Evolutionary conservation across 2,797 vertebrate genomes (phyloP), one percentile per base, ranked within the genome.

Genomic region (Danio kyathit): DNA sequence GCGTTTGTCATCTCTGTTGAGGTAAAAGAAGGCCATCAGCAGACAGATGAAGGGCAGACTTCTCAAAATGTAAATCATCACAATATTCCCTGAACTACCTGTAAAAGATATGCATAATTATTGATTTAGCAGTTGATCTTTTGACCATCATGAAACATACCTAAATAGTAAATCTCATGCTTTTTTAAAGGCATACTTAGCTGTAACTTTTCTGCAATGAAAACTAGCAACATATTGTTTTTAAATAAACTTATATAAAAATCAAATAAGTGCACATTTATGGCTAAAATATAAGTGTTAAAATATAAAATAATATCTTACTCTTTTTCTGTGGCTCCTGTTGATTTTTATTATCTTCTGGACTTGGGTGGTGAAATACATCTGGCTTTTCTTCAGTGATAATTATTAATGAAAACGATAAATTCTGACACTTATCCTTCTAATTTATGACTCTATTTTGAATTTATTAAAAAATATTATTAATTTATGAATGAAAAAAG

Each of bases 41-140:
- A 79, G 66, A 63, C 7, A 43, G n/a, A 79, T 5, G 46, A 79
- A 71, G 11, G 76, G 76, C 54, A 79, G 57, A 61, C 56, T 61
- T 71, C 76, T 79, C 0, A 79, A 43, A 52, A 70, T 61, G 57
- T 61, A 61, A 43, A 70, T 78, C 10, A 79, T 16, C 8, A 79
- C 76, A 52, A 12, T 1, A 0, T 60, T 5, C 17, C 0, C 7
- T n/a, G 12, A 60, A 41, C 17, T 48, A 21, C 46, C 76, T 79
- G 66, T 11, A 43, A 13, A 21, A 46, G 60, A 19, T 29, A 61
- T 44, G 5, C 11, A 6, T 17, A 49, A 9, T 54, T 61, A n/a
- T n/a, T n/a, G n/a, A n/a, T 38, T 38, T 61, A 61, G 38, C 12
- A 61, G 7, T 4, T 3, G 64, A 44, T 43, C 5, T 43, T 63